Conservation (phyloP, 2,888 invertebrate species). For the Adelphocoris suturalis region DNA sequence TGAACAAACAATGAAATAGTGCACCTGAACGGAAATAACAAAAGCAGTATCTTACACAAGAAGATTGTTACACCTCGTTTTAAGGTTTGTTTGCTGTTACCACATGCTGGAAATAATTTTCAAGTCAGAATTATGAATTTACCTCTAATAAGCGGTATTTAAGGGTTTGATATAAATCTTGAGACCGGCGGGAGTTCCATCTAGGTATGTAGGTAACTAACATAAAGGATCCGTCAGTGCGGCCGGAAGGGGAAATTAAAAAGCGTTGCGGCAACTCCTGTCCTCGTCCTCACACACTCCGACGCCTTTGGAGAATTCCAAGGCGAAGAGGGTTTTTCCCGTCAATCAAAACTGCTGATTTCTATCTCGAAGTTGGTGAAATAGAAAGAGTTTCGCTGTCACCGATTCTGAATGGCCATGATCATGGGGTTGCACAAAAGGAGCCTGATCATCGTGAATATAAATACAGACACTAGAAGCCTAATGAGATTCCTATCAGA, state of each 20-base stretch:
- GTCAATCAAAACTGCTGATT: background rate
- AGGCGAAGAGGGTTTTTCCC: background rate
- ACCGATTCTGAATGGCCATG: no score
- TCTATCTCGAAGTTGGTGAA: background rate
- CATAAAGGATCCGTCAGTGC: background rate
- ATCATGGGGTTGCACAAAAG: no score
- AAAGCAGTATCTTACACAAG: no score
- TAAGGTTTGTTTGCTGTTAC: no score
- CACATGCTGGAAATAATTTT: no score
- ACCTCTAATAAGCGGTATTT: background rate
- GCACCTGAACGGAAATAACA: no score
- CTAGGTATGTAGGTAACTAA: background rate
- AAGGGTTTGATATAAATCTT: background rate
- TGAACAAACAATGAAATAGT: no score
- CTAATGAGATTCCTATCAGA: no score
- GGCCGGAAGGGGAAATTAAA: slow-evolving; percentile 39
- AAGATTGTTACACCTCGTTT: no score
- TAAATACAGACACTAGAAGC: no score
- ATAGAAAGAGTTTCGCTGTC: background rate
- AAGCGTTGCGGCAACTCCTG: background rate
- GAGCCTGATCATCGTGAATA: no score
- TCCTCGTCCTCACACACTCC: slow-evolving; percentile 13
- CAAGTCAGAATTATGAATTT: no score
- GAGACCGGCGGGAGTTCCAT: background rate
- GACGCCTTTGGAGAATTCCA: background rate